Percentiles rank a stretch among this genome's conserved stretches.
Conservation (phyloP, 2,888 invertebrate species). For the Scaptomyza polygonia region DNA sequence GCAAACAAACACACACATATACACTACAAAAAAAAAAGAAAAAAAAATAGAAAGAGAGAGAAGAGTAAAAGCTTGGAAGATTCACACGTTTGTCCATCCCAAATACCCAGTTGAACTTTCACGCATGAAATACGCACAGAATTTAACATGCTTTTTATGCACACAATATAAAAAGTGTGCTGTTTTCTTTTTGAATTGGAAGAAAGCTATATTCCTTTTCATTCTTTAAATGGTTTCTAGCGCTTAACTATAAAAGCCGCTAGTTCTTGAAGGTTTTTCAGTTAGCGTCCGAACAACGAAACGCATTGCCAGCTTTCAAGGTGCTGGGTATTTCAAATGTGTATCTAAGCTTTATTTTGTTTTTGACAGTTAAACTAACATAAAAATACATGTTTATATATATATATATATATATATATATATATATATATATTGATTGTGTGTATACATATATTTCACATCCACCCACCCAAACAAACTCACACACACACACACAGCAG, state of each 20-base stretch:
- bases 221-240: background rate
- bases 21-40: constrained; percentile 18
- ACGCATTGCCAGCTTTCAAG: constrained; percentile 1
- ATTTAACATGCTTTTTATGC: constrained; percentile 5
- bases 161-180: background rate
- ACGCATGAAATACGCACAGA: constrained; percentile 48
- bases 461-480: constrained; percentile 39
- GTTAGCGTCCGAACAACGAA: background rate
- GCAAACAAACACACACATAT: constrained; percentile 29
- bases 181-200: background rate
- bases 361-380: background rate
- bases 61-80: constrained; percentile 13
- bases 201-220: too few species aligned
- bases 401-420: background rate
- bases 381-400: constrained; percentile 2
- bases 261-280: background rate
- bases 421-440: background rate
- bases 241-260: too few species aligned
- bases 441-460: constrained; percentile 32
- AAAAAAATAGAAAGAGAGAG: constrained; percentile 7
- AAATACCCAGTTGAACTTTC: constrained; percentile 31
- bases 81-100: constrained; percentile 19
- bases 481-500: constrained; percentile 20
- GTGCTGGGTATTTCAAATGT: constrained; percentile 10
- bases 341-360: background rate